phyloP scores from a whole-genome alignment of 2,888 invertebrate genomes.

The Cataglyphis rosenhaueri region DNA sequence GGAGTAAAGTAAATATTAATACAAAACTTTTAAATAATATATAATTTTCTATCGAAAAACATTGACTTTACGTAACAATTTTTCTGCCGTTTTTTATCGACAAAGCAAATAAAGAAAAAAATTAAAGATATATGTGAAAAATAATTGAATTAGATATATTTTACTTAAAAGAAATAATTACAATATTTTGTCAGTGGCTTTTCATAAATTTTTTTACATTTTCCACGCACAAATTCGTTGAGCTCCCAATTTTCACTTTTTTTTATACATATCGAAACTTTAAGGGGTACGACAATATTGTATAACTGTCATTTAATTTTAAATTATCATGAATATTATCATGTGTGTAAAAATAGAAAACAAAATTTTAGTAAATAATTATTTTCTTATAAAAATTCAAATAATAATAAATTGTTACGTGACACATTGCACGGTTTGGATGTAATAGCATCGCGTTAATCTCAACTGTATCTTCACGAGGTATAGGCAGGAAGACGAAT shows the following conservation, averaged over 20 bases:
- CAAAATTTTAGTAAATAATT: not conserved
- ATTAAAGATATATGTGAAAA: not conserved
- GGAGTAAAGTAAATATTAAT: not conserved
- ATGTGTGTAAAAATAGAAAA: too few species aligned
- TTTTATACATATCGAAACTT: not conserved
- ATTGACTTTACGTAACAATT: not conserved
- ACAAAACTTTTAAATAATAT: not conserved
- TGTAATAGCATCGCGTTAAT: constrained; percentile 18
- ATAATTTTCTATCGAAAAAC: not conserved
- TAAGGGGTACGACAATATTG: not conserved
- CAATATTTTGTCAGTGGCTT: not conserved
- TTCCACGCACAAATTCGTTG: not conserved
- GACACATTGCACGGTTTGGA: not conserved
- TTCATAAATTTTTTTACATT: not conserved
- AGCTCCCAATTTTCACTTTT: not conserved
- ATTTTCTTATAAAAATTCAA: not conserved
- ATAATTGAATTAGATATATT: not conserved
- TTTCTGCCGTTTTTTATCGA: not conserved
- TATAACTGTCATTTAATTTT: not conserved
- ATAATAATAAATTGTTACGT: not conserved
- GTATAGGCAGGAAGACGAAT: not conserved
- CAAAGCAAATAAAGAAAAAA: not conserved
- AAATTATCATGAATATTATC: not conserved
- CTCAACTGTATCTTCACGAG: not conserved
- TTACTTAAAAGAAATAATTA: not conserved